Evolutionary conservation across 2,888 invertebrate genomes (phyloP), one percentile per base, ranked within the genome.

Genomic region (Campaea margaritaria): DNA sequence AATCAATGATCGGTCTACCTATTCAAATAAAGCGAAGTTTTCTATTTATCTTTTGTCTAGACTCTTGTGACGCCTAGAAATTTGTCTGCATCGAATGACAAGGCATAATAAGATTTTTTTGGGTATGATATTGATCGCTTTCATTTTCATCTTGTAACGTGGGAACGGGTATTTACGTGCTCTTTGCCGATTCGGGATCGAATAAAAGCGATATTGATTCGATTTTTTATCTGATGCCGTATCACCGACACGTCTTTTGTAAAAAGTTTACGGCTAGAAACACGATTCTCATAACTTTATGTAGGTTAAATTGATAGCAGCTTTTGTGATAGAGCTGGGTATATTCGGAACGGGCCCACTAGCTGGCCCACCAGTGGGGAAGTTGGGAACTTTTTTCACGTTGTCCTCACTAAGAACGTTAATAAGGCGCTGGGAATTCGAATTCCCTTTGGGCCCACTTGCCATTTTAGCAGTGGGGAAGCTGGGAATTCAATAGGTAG

Each of bases 101-200:
- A 42, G 58, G 59, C 57, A 49, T 50, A 58, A 65, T 52, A 44
- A 44, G 44, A n/a, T n/a, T 50, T 69, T 70, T 66, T 64, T 36
- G 58, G 52, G 54, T 51, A 59, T 63, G 49, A 56, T 45, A 52
- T 62, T 52, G 8, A 55, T 55, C 55, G 73, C 76, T 79, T 79
- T 79, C 76, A 65, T 64, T 79, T 79, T 76, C 74, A 62, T 55
- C 67, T 64, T 50, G 43, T 68, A 69, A 65, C 71, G 73, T 78
- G 75, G 69, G 76, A 76, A 72, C 42, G n/a, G 38, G 16, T 46
- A n/a, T 64, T 64, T 56, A 63, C 58, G 52, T 63, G 64, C 54
- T 59, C 60, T 39, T 53, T 36, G 56, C 58, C 61, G 60, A 67
- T 67, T 67, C 53, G 41, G 41, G 43, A 57, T 64, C 58, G 58